These are phyloP conservation scores for Dendrocincla fuliginosa DNA, from an alignment of 2,797 vertebrate species.

Conservation along the genomic window DNA sequence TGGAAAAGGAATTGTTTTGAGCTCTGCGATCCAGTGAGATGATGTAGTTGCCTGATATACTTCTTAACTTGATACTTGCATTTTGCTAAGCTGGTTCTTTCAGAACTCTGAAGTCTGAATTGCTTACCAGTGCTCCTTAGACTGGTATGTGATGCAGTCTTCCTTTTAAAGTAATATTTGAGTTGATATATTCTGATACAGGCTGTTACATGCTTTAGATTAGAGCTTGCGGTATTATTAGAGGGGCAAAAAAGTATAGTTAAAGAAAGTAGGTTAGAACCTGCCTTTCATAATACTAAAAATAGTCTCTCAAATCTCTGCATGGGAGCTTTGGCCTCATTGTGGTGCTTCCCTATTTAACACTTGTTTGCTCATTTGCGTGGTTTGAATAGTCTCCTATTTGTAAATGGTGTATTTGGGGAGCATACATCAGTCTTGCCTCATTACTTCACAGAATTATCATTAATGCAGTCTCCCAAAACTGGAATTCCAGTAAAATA, in stretches of 20 bases:
- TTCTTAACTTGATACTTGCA: slow-evolving; percentile 43
- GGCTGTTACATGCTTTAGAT: background rate
- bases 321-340: slow-evolving; percentile 36
- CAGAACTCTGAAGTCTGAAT: background rate
- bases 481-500: background rate
- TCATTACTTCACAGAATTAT: background rate
- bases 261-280: slow-evolving; percentile 40
- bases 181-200: background rate
- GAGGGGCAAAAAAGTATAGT: background rate
- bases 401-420: slow-evolving; percentile 52
- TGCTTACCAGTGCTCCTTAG: background rate
- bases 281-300: slow-evolving; percentile 38
- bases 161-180: background rate
- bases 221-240: background rate
- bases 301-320: slow-evolving; percentile 37
- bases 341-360: slow-evolving; percentile 40
- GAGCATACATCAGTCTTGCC: slow-evolving; percentile 20
- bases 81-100: slow-evolving; percentile 40
- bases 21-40: slow-evolving; percentile 26
- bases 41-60: slow-evolving; percentile 53
- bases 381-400: slow-evolving; percentile 56
- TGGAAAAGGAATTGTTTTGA: slow-evolving; percentile 63
- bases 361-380: background rate
- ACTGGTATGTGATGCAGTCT: background rate
- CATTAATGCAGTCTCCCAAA: background rate